Base-by-base conservation (phyloP, 1,140 invertebrate genomes). In the Aphis craccivora region DNA sequence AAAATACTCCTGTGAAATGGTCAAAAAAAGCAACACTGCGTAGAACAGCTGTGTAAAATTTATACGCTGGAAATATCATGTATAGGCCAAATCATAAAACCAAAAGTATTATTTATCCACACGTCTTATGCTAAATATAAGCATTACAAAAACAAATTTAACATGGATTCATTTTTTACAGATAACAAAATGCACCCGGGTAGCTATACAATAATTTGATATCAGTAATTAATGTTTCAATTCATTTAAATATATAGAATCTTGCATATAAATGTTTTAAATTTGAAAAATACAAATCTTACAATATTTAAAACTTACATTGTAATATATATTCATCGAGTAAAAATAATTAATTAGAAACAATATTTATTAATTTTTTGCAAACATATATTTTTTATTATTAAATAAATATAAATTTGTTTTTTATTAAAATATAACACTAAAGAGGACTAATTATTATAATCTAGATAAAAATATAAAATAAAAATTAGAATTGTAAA, bases 401-500 rank as follows among this genome's bases (percentile, higher is more conserved):
- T 20, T n/a, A 67, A 67, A 67, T 4, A n/a, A 67, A n/a, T n/a
- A 14, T 30, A n/a, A 67, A 67, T n/a, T 4, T 18, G 30, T 11
- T 67, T 67, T 67, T n/a, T 30, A 67, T 67, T n/a, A n/a, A 67
- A 67, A n/a, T 3, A 14, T 67, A 67, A n/a, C 4, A 67, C 60
- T 4, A 67, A 67, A 67, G n/a, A n/a, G 60, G 14, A 67, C 30
- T n/a, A 67, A 67, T 67, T 67, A n/a, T 87, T 87, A 23, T 48
- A 22, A 48, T 88, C 48, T 35, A 53, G 20, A 53, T n/a, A 51
- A n/a, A n/a, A 88, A 51, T 55, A 60, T 60, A 60, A 90, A 60
- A 40, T 40, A 20, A 18, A 55, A 90, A 90, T 90, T 90, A 60
- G 51, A 90, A 90, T 90, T 90, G 51, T 90, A 55, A 90, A 90